Evolutionary conservation across 2,797 vertebrate genomes (phyloP).

Genomic region (Odontamblyopus rebecca): DNA sequence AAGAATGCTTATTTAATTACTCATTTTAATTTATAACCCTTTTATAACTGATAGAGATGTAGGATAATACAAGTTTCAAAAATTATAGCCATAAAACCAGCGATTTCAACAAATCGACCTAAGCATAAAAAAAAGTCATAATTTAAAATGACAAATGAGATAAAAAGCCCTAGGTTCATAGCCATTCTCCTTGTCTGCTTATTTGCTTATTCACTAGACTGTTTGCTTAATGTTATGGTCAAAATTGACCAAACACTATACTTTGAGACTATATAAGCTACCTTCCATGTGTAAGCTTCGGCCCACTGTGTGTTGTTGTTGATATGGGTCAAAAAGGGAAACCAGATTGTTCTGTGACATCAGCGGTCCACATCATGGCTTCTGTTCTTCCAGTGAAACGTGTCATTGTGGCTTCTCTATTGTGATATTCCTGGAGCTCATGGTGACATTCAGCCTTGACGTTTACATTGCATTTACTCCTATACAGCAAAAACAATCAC

Average conservation of each 20-base stretch:
- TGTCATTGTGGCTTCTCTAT: conserved; percentile 30
- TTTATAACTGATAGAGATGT: neutral
- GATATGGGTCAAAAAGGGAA: conserved; percentile 46
- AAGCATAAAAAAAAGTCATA: no score
- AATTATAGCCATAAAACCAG: no score
- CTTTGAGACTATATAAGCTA: neutral
- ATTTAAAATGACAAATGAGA: no score
- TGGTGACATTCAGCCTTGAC: conserved; percentile 16
- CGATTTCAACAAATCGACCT: no score
- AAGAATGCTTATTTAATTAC: neutral
- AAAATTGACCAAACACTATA: neutral
- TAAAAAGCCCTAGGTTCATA: no score
- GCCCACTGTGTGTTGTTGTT: conserved; percentile 32
- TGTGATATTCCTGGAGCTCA: neutral
- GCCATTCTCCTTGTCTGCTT: no score
- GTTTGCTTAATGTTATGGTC: neutral
- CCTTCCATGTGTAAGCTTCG: neutral
- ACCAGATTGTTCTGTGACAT: conserved; percentile 38
- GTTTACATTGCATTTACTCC: conserved; percentile 7
- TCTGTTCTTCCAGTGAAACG: conserved; percentile 39
- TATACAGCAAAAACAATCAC: neutral
- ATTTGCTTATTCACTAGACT: no score
- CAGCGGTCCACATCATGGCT: conserved; percentile 20
- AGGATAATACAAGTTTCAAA: no score
- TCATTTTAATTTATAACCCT: neutral